These are phyloP conservation scores for Acyrthosiphon pisum DNA, from an alignment of 1,140 invertebrate species.

Conservation along the genomic window DNA sequence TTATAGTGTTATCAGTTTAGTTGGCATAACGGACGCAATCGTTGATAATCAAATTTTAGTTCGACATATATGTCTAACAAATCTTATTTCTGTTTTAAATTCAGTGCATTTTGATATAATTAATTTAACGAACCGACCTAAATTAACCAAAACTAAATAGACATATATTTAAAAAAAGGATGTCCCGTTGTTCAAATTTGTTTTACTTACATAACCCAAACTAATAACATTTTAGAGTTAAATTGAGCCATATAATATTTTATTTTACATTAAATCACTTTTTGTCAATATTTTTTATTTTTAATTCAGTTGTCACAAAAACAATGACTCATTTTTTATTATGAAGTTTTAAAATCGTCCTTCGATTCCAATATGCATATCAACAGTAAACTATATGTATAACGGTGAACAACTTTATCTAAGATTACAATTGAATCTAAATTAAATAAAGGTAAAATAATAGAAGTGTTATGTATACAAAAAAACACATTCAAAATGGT, in stretches of 20 bases:
- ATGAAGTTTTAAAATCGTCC: neutral
- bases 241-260: neutral
- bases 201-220: neutral
- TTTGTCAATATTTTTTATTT: neutral
- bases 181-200: neutral
- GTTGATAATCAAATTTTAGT: neutral
- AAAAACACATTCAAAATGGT: neutral
- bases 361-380: neutral
- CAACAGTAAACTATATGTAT: neutral
- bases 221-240: neutral
- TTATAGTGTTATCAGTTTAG: neutral
- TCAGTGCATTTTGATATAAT: neutral
- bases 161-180: neutral
- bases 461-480: neutral
- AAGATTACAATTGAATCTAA: neutral
- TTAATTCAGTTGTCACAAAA: neutral
- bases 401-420: neutral
- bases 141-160: neutral
- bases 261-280: neutral
- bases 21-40: neutral
- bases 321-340: neutral
- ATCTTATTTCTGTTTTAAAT: neutral
- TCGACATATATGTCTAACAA: neutral
- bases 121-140: neutral
- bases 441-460: no score